Evolutionary conservation across 2,797 vertebrate species (phyloP), one percentile per base, ranked within the genome.

Genomic region (Hydrocynus forskahlii): DNA sequence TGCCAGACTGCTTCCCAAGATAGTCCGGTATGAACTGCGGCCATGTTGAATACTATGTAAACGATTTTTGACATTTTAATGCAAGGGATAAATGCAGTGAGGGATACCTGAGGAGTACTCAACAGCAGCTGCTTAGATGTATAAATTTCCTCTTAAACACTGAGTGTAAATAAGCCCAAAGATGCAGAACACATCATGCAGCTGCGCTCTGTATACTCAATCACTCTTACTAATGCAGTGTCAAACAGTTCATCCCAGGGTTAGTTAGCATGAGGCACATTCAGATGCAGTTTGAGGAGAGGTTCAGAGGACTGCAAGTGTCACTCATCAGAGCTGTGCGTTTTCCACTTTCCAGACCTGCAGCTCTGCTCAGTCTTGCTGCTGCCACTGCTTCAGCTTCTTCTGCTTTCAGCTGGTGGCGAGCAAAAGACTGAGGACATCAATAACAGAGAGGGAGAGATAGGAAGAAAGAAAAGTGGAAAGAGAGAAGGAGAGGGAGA

Each of bases 251-350:
- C 48, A 10, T 71, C 48, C 69, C 48, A 19, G 69, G 14, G 52
- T 57, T 48, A 71, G 21, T 48, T 60, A 59, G 66, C 35, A 59
- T 43, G 21, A 14, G 48, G 50, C 52, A 9, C 52, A 38, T 73
- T 57, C n/a, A 73, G 52, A 73, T 73, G 70, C 70, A 19, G 70
- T 73, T 73, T 73, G 70, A 73, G 55, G 50, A 57, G 52, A 57
- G 70, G 29, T 73, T 43, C 45, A 43, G 59, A 73, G 38, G 29
- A 79, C 35, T 25, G 45, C 19, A 40, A 63, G 29, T 35, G n/a
- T 55, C 62, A 6, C 29, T 63, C 45, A 63, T 23, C 59, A 23
- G 68, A n/a, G 3, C 25, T 62, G 23, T n/a, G 29, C 52, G 38
- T 57, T 73, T 73, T 52, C 52, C 70, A 19, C 16, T 38, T 52